These are phyloP conservation scores for Zaprionus taronus DNA, from an alignment of 1,140 invertebrate genomes.

Conservation along the genomic window DNA sequence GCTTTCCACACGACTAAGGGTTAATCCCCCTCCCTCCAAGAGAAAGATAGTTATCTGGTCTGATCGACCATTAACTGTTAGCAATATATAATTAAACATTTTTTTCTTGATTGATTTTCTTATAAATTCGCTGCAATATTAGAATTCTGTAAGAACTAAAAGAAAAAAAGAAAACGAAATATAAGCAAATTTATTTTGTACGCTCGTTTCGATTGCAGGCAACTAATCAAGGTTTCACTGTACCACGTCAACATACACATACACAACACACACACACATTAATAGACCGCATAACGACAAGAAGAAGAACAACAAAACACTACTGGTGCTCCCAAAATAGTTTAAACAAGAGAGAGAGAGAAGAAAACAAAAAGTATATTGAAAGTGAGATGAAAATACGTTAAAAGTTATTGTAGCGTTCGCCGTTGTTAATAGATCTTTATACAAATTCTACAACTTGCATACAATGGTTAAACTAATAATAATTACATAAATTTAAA, in stretches of 20 bases:
- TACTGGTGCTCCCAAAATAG: conserved; percentile 74
- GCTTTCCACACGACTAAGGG: not conserved
- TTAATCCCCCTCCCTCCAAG: not conserved
- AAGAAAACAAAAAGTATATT: conserved; percentile 39
- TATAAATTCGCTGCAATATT: conserved; percentile 31
- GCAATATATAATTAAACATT: conserved; percentile 9
- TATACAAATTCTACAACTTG: conserved; percentile 44
- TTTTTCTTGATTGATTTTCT: conserved; percentile 12
- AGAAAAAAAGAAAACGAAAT: not conserved
- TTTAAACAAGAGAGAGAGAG: conserved; percentile 31
- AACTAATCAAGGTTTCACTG: conserved; percentile 33
- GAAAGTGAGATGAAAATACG: conserved; percentile 33
- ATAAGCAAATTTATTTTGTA: not conserved
- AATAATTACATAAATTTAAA: conserved; percentile 1
- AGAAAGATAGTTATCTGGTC: not conserved
- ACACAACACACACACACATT: not conserved
- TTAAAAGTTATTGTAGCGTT: conserved; percentile 63
- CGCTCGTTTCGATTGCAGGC: not conserved
- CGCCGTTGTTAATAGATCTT: conserved; percentile 72
- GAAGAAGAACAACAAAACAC: conserved; percentile 48
- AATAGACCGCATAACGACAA: conserved; percentile 14
- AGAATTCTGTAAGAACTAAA: conserved; percentile 25
- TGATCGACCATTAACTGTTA: not conserved
- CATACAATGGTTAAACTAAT: conserved; percentile 36
- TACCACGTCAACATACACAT: conserved; percentile 24